phyloP scores from a whole-genome alignment of 2,888 invertebrate species.

The Nomada ruficornis region DNA sequence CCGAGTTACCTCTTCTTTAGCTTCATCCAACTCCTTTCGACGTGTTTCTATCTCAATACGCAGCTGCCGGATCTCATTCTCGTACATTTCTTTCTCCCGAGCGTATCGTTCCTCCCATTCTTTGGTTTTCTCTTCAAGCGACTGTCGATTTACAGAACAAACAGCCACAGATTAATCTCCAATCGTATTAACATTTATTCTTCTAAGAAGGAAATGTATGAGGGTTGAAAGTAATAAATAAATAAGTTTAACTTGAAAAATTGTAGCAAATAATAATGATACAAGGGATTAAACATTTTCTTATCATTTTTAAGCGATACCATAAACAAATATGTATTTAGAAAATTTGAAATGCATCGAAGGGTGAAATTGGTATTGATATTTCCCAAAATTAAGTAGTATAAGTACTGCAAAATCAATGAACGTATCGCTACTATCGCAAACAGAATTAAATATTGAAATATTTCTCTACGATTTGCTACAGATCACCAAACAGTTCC shows the following conservation, averaged over 20 bases:
- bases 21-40: constrained; percentile 76
- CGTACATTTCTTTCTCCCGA: constrained; percentile 80
- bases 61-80: constrained; percentile 80
- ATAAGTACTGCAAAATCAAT: too few species aligned
- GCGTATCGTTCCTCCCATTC: constrained; percentile 83
- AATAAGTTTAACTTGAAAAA: neutral
- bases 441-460: too few species aligned
- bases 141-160: constrained; percentile 71
- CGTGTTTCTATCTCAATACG: constrained; percentile 82
- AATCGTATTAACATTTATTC: neutral
- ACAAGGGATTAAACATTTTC: too few species aligned
- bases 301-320: too few species aligned
- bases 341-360: too few species aligned
- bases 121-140: constrained; percentile 77
- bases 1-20: constrained; percentile 79
- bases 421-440: too few species aligned
- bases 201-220: neutral
- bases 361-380: too few species aligned
- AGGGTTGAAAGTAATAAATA: neutral
- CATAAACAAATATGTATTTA: too few species aligned
- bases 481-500: too few species aligned
- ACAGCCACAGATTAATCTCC: neutral
- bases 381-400: too few species aligned
- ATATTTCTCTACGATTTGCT: too few species aligned
- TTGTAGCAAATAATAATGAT: neutral